Percentiles rank a stretch among this genome's conserved stretches.
phyloP scores from a whole-genome alignment of 2,113 vertebrate species.

The Brevimyrus niger region DNA sequence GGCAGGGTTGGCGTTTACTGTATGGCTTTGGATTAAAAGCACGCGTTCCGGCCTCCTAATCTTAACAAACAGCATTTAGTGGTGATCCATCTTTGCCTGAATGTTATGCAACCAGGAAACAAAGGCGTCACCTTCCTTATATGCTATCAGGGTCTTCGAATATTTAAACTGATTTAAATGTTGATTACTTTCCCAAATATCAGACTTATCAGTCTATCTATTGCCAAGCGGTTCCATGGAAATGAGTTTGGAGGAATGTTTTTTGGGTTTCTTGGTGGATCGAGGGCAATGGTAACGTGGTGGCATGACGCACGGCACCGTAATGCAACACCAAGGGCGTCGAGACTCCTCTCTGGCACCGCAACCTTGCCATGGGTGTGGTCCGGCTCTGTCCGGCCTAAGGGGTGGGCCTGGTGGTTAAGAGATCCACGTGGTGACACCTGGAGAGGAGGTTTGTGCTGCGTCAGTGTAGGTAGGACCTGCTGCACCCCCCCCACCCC shows the following conservation, averaged over 20 bases:
- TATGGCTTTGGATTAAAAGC: not conserved
- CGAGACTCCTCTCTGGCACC: not conserved
- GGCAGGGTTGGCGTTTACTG: not conserved
- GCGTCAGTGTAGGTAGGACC: not conserved
- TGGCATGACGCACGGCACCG: not conserved
- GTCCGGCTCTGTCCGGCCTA: not conserved
- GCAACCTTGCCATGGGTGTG: not conserved
- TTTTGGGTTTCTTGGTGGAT: not conserved
- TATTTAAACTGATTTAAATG: not conserved
- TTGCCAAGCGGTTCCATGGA: not conserved
- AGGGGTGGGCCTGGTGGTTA: not conserved
- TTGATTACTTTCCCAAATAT: not conserved
- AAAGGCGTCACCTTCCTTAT: not conserved
- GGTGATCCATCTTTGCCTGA: not conserved
- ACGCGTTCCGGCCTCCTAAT: not conserved
- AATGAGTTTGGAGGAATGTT: not conserved
- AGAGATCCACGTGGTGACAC: not conserved
- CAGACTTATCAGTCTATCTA: not conserved
- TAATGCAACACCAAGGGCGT: not conserved
- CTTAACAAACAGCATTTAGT: not conserved
- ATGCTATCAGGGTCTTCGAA: not conserved
- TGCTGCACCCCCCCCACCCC: not conserved
- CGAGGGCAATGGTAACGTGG: not conserved
- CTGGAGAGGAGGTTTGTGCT: not conserved
- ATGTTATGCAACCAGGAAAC: not conserved